Evolutionary conservation across 2,113 vertebrate genomes (phyloP).

Genomic region (Polypterus senegalus): DNA sequence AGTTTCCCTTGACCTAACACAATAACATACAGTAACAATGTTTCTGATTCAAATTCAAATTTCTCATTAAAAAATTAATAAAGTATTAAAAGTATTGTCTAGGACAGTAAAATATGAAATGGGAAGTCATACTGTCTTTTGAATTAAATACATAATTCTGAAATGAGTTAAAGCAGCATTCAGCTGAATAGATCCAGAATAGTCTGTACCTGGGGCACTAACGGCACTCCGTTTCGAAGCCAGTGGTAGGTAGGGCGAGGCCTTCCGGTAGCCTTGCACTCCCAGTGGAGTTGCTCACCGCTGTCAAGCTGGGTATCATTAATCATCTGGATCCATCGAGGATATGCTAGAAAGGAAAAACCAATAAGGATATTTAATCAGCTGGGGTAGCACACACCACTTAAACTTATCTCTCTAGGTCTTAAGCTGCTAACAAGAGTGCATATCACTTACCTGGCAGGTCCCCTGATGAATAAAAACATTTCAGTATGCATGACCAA

Average conservation of each 20-base stretch:
- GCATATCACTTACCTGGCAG: slow-evolving; percentile 1
- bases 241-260: slow-evolving; percentile 81
- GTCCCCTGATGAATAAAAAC: neutral
- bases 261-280: slow-evolving; percentile 80
- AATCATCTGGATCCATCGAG: slow-evolving; percentile 82
- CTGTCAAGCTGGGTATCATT: slow-evolving; percentile 89
- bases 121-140: no score
- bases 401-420: no score
- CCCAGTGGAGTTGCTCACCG: slow-evolving; percentile 79
- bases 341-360: slow-evolving; percentile 56
- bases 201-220: slow-evolving; percentile 62
- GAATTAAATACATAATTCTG: no score
- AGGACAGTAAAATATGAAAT: no score
- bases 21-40: no score
- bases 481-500: neutral
- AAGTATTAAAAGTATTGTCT: no score
- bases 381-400: neutral
- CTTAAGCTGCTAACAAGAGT: neutral
- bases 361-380: neutral
- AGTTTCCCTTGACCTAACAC: no score
- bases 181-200: neutral
- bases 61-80: no score
- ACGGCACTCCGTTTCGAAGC: slow-evolving; percentile 71
- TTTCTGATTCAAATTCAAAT: no score
- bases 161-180: no score